Evolutionary conservation across 2,888 invertebrate genomes (phyloP), one percentile per base, ranked within the genome.

Genomic region (Caradrina kadenii): DNA sequence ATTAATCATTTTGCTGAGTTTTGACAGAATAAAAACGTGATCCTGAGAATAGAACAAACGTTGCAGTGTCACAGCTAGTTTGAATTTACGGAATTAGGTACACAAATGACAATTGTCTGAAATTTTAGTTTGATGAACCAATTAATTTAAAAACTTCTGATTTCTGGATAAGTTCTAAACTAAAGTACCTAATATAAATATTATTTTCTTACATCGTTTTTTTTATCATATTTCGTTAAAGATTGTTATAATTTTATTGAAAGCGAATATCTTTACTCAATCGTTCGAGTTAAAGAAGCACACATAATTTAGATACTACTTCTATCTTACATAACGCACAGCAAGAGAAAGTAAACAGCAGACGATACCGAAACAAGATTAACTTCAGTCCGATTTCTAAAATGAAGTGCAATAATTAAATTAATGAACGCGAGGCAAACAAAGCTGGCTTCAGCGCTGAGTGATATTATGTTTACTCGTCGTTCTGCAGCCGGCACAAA

Each of bases 341-440:
- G 13, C 17, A 48, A 35, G 39, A 52, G 11, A 60, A 66, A 62
- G 35, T 8, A 48, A 66, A 35, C 56, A 42, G 22, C 35, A 19
- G 52, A 52, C 6, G 21, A 26, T 49, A 52, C 39, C 50, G 48
- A 69, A 76, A 63, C 56, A 63, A 52, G 52, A 60, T 75, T 56
- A 69, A 53, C 55, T 61, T 11, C 35, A 63, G 60, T 62, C 55
- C 45, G 49, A 69, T 73, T 80, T 72, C 67, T 61, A 73, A 69
- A 72, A 72, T 67, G 63, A 69, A 72, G 75, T 79, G 79, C 74
- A 73, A 80, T 84, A 76, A 83, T 86, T 87, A 81, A 86, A 86
- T 88, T 86, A 87, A 87, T 83, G 83, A 86, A 81, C 71, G 73
- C 68, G 61, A 45, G 63, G 79, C 81, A 86, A 84, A 85, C 87